Conservation (phyloP, 2,113 vertebrate species). For the Triplophysa tibetana region DNA sequence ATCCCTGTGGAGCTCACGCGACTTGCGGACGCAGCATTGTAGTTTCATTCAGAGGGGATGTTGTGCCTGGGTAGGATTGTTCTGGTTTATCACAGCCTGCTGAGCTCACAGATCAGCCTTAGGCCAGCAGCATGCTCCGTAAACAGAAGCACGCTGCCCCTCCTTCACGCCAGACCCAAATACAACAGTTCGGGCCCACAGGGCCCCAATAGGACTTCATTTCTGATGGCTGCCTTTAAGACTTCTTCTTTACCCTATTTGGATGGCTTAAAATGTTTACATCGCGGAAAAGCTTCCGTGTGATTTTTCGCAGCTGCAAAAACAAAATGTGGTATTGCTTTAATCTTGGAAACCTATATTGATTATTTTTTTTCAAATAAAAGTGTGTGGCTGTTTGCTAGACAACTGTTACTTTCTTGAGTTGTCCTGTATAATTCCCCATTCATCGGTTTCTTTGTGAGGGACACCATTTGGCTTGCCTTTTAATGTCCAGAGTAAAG, state of each 20-base stretch:
- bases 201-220: slow-evolving; percentile 35
- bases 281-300: neutral
- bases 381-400: neutral
- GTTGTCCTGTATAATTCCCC: slow-evolving; percentile 27
- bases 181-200: slow-evolving; percentile 66
- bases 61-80: slow-evolving; percentile 66
- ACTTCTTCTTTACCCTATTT: slow-evolving; percentile 36
- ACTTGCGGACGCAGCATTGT: slow-evolving; percentile 68
- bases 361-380: slow-evolving; percentile 16
- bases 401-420: slow-evolving; percentile 35
- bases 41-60: slow-evolving; percentile 69
- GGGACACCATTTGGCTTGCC: slow-evolving; percentile 41
- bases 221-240: slow-evolving; percentile 45
- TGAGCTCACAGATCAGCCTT: slow-evolving; percentile 66
- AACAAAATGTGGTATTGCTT: too few relatives aligned
- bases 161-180: slow-evolving; percentile 63
- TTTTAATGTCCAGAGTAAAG: slow-evolving; percentile 44
- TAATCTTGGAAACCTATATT: neutral
- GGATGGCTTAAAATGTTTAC: slow-evolving; percentile 30
- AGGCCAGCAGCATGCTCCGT: slow-evolving; percentile 64
- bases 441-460: slow-evolving; percentile 39
- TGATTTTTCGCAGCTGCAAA: neutral
- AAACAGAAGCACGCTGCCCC: slow-evolving; percentile 42
- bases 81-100: slow-evolving; percentile 70
- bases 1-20: slow-evolving; percentile 61